Evolutionary conservation across 37 sponge, comb jelly and placozoan genomes (phyloP), one percentile per base, ranked within the genome.

Genomic region (Chondrilla cf. caribensis): DNA sequence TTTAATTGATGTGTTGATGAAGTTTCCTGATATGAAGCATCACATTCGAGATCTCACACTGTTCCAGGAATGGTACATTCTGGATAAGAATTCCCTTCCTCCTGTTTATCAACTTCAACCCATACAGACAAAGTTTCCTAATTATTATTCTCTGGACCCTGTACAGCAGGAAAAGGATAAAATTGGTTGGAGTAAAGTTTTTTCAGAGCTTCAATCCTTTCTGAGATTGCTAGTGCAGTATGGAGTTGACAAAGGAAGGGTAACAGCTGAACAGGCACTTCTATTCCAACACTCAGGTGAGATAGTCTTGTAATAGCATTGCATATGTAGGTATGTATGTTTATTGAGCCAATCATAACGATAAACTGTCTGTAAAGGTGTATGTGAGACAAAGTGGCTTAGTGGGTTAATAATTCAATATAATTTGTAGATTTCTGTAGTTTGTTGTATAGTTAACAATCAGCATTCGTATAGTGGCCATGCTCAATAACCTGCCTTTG

Each of bases 31-130:
- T n/a, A n/a, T n/a, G n/a, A n/a, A 41, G 18, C 38, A n/a, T 5
- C 47, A 58, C 18, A 38, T 41, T 35, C 43, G 80, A 3, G 83
- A 86, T 42, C 51, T 38, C 0, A 32, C 84, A 40, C 41, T 81
- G 21, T 81, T 93, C 25, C 24, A 11, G 3, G 39, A 79, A 42
- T 93, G 94, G 94, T 93, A 84, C 76, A 68, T 26, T 28, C 17
- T 43, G 11, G 94, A 93, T 54, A 65, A 26, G 18, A 93, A 93
- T 65, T 22, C 85, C 31, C 41, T 87, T 38, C 81, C 85, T 19
- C 39, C 65, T 19, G 79, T 84, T 1, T 90, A 84, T 70, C 78
- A 77, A 14, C 82, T 93, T 28, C 88, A 84, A 42, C 88, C 94
- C 5, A 84, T 93, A 38, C 80, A 42, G 2, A 54, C 32, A 21